Evolutionary conservation across 1,140 invertebrate genomes (phyloP).

Genomic region (Trigoniulus corallinus): DNA sequence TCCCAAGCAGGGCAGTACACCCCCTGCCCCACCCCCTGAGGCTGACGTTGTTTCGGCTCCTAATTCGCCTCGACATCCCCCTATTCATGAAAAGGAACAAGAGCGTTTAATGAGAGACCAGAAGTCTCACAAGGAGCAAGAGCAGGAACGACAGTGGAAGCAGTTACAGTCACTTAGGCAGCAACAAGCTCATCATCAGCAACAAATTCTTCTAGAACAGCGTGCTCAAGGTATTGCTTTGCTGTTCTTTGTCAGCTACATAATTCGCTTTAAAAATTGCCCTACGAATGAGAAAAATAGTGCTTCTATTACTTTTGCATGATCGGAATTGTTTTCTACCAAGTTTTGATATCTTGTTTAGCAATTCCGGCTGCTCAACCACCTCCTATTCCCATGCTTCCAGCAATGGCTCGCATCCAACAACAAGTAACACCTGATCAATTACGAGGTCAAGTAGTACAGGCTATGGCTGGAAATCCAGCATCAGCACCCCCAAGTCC

Average conservation of each 20-base stretch:
- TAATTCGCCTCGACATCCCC: constrained; percentile 12
- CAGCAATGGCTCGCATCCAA: neutral
- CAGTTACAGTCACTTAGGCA: constrained; percentile 60
- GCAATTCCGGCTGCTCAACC: neutral
- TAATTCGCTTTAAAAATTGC: too few relatives aligned
- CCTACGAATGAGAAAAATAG: too few relatives aligned
- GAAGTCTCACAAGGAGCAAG: constrained; percentile 51
- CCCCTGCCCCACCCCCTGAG: constrained; percentile 15
- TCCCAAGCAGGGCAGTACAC: neutral
- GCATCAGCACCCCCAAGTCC: neutral
- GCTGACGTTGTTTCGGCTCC: constrained; percentile 3
- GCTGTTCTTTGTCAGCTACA: too few relatives aligned
- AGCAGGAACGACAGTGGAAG: constrained; percentile 74
- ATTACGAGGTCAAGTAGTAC: neutral
- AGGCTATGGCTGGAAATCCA: neutral
- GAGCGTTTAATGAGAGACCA: constrained; percentile 41
- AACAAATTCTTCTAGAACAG: constrained; percentile 58
- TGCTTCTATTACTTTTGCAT: too few relatives aligned
- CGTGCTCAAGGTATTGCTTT: constrained; percentile 39
- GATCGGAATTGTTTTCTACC: too few relatives aligned
- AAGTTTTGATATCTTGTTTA: too few relatives aligned
- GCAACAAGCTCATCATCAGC: constrained; percentile 61
- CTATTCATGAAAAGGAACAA: constrained; percentile 36
- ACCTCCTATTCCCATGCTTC: neutral
- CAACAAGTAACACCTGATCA: neutral